phyloP scores from a whole-genome alignment of 1,140 invertebrate genomes.

The Saccostrea echinata region DNA sequence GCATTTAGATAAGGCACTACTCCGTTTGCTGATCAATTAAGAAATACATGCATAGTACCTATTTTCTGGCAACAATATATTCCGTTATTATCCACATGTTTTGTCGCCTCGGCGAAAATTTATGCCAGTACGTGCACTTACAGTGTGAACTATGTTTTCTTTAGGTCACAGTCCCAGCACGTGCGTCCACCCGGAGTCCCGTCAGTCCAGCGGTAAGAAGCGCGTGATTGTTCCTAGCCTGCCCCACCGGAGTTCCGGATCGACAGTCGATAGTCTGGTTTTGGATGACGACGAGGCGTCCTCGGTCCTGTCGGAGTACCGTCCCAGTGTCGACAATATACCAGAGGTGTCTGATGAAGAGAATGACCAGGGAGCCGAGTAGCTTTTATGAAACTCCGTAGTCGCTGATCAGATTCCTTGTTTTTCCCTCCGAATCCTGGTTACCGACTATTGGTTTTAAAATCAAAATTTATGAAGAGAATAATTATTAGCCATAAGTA shows the following conservation, averaged over 20 bases:
- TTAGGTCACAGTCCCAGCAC: conserved; percentile 16
- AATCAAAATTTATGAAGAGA: too few relatives aligned
- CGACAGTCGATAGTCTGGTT: conserved; percentile 20
- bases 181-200: conserved; percentile 29
- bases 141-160: background rate
- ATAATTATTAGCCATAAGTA: too few relatives aligned
- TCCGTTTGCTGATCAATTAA: too few relatives aligned
- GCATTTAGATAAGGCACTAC: too few relatives aligned
- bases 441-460: too few relatives aligned
- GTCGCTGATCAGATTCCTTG: too few relatives aligned
- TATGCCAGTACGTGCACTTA: too few relatives aligned
- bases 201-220: background rate
- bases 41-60: too few relatives aligned
- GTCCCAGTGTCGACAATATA: background rate
- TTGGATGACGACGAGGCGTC: conserved; percentile 1
- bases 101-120: too few relatives aligned
- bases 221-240: background rate
- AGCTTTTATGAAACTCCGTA: background rate
- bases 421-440: too few relatives aligned
- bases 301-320: background rate
- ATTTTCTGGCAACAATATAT: too few relatives aligned
- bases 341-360: conserved; percentile 15
- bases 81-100: too few relatives aligned
- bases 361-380: background rate
- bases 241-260: conserved; percentile 32